Conservation (phyloP, 53 echinoderm and acorn worm species). For the Mesocentrotus franciscanus region DNA sequence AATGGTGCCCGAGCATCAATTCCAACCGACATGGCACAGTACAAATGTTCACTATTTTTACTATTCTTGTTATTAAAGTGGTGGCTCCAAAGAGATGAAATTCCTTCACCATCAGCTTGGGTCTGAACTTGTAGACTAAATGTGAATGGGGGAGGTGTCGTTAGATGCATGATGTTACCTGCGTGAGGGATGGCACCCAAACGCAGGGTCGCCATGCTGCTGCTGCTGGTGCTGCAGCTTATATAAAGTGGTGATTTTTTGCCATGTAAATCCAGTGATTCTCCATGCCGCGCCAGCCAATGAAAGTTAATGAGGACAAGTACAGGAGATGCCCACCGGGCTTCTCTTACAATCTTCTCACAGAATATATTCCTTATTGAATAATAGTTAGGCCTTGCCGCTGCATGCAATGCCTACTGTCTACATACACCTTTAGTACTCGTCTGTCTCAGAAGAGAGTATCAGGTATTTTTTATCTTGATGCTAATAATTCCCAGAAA, state of each 20-base stretch:
- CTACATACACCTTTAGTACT: neutral
- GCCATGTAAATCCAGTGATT: neutral
- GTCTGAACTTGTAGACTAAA: neutral
- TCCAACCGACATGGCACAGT: too few relatives aligned
- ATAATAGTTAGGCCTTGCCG: neutral
- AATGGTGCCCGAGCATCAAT: too few relatives aligned
- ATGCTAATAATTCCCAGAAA: neutral
- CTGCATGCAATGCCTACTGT: neutral
- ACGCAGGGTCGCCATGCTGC: neutral
- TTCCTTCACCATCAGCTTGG: neutral
- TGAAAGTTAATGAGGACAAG: neutral
- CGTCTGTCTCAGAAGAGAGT: neutral
- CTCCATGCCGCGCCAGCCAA: neutral
- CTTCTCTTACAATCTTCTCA: neutral
- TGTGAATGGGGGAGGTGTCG: neutral
- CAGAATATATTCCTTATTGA: neutral
- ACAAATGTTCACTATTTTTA: too few relatives aligned
- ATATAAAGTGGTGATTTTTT: neutral
- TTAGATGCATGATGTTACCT: neutral
- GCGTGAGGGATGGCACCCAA: neutral
- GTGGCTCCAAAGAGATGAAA: neutral
- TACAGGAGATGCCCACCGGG: neutral
- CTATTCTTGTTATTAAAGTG: too few relatives aligned
- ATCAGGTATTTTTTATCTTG: neutral
- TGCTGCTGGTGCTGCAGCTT: neutral